Evolutionary conservation across 2,113 vertebrate species (phyloP).

Genomic region (Pteropus alecto): DNA sequence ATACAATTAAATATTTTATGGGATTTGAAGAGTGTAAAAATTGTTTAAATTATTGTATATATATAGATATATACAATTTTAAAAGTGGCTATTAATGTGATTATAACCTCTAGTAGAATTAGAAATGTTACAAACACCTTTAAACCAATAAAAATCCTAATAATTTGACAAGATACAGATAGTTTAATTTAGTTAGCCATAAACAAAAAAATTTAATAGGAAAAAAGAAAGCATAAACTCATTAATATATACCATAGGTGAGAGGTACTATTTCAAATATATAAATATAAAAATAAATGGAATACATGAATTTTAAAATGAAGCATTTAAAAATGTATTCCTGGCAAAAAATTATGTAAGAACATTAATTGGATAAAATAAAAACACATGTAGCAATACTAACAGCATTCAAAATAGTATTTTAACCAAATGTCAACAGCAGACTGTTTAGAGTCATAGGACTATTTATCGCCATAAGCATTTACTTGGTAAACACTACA

Average conservation of each 20-base stretch:
- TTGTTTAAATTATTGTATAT: not conserved
- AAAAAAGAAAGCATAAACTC: not conserved
- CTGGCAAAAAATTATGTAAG: not conserved
- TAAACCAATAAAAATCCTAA: not conserved
- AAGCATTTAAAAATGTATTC: not conserved
- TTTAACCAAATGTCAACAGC: not conserved
- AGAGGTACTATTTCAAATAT: not conserved
- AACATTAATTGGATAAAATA: not conserved
- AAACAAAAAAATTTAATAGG: not conserved
- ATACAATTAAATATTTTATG: not conserved
- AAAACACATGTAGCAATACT: not conserved
- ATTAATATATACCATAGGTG: not conserved
- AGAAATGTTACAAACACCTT: not conserved
- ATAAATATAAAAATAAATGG: not conserved
- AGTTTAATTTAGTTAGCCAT: not conserved
- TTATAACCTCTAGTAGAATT: not conserved
- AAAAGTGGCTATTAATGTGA: not conserved
- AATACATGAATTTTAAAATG: not conserved
- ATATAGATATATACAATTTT: not conserved
- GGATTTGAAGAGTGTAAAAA: not conserved
- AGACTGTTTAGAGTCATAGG: not conserved
- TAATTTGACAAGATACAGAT: not conserved
- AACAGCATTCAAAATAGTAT: not conserved
- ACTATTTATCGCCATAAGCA: not conserved
- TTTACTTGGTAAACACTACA: not conserved